phyloP scores from a whole-genome alignment of 2,888 invertebrate species.

The Eupithecia abbreviata region DNA sequence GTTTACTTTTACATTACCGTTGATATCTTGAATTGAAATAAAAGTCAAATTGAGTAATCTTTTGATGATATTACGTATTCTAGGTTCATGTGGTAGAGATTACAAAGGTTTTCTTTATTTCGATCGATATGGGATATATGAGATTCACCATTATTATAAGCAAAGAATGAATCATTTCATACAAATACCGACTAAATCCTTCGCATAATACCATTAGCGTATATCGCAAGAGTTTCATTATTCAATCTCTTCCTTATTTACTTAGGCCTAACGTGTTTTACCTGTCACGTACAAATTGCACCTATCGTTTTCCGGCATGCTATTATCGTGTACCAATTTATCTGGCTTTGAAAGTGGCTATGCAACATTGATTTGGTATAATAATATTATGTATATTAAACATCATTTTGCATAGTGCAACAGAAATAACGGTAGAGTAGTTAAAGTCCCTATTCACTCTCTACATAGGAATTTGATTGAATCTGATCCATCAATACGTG shows the following conservation, averaged over 20 bases:
- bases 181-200: not conserved
- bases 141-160: not conserved
- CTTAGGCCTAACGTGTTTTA: constrained; percentile 10
- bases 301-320: constrained; percentile 49
- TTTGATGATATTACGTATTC: not conserved
- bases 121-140: not conserved
- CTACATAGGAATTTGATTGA: not conserved
- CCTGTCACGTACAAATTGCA: constrained; percentile 31
- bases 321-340: constrained; percentile 58
- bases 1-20: not conserved
- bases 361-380: not conserved
- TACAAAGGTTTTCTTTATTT: not conserved
- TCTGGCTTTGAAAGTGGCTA: constrained; percentile 52
- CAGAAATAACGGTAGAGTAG: not conserved
- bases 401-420: not conserved
- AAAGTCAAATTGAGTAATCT: not conserved
- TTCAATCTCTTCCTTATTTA: constrained; percentile 24
- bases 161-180: not conserved
- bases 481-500: too few relatives aligned
- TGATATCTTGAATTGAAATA: not conserved
- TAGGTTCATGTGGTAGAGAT: not conserved
- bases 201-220: not conserved
- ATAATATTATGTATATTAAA: not conserved
- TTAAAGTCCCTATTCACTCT: not conserved
- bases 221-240: not conserved